Evolutionary conservation across 2,888 invertebrate species (phyloP).

Genomic region (Scotopteryx bipunctaria): DNA sequence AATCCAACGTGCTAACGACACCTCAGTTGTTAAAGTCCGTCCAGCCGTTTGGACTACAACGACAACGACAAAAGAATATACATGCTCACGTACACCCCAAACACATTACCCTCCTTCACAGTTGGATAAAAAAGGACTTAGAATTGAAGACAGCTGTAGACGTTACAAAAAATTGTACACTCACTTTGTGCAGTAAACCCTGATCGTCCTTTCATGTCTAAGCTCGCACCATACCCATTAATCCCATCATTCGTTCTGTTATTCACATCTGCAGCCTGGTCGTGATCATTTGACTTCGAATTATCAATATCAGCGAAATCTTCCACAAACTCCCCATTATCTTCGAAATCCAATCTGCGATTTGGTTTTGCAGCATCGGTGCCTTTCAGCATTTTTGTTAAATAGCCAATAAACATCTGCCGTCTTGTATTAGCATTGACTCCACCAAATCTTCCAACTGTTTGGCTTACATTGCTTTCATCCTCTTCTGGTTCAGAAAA

Average conservation of each 20-base stretch:
- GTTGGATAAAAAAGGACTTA: no score
- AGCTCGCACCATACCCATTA: background rate
- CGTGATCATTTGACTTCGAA: background rate
- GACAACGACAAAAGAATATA: no score
- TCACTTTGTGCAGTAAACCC: background rate
- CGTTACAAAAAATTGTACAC: no score
- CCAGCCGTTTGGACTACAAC: no score
- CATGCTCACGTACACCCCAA: no score
- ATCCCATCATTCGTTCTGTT: background rate
- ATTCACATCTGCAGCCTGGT: background rate
- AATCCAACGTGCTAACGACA: no score
- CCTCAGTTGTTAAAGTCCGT: no score
- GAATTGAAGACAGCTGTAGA: no score
- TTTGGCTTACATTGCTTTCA: background rate
- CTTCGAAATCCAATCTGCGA: conserved; percentile 7
- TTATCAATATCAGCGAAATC: conserved; percentile 8
- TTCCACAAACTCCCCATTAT: background rate
- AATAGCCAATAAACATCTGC: background rate
- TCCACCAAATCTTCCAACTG: background rate
- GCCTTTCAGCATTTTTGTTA: background rate
- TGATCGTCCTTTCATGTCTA: conserved; percentile 12
- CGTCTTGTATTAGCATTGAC: background rate
- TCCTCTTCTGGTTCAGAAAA: background rate
- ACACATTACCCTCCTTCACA: no score
- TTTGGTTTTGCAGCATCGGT: background rate